Conservation (phyloP, 2,113 vertebrate genomes). For the Seriola rivoliana region DNA sequence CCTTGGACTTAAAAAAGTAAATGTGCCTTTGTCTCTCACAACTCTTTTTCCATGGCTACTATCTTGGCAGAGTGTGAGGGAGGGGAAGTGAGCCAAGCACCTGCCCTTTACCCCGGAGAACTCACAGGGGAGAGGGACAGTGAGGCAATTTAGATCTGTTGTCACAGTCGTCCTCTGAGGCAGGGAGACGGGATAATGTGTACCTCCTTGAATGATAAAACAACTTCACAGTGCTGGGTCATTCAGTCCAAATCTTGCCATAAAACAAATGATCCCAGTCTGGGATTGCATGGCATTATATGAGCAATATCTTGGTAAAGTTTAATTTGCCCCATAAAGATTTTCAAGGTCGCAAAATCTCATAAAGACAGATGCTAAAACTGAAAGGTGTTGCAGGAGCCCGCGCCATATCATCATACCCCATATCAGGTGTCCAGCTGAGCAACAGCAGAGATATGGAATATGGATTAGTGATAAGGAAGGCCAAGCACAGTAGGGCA, state of each 20-base stretch:
- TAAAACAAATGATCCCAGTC: constrained; percentile 33
- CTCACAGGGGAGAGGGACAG: constrained; percentile 50
- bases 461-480: constrained; percentile 77
- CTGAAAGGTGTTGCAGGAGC: constrained; percentile 36
- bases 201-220: constrained; percentile 62
- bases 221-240: constrained; percentile 33
- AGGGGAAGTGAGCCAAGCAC: constrained; percentile 51
- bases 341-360: constrained; percentile 54
- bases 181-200: constrained; percentile 40
- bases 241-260: constrained; percentile 4
- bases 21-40: constrained; percentile 46
- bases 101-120: constrained; percentile 53
- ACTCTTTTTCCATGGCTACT: constrained; percentile 44
- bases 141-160: constrained; percentile 61
- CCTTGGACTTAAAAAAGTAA: constrained; percentile 52
- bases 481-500: constrained; percentile 60
- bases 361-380: constrained; percentile 50
- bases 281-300: constrained; percentile 19
- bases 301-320: constrained; percentile 29
- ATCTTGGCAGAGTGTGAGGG: constrained; percentile 48
- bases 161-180: constrained; percentile 49
- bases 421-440: constrained; percentile 65
- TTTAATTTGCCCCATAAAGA: constrained; percentile 56
- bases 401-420: constrained; percentile 35
- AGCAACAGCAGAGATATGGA: constrained; percentile 62